Evolutionary conservation across 2,888 invertebrate genomes (phyloP).

Genomic region (Drosophila peninsularis): DNA sequence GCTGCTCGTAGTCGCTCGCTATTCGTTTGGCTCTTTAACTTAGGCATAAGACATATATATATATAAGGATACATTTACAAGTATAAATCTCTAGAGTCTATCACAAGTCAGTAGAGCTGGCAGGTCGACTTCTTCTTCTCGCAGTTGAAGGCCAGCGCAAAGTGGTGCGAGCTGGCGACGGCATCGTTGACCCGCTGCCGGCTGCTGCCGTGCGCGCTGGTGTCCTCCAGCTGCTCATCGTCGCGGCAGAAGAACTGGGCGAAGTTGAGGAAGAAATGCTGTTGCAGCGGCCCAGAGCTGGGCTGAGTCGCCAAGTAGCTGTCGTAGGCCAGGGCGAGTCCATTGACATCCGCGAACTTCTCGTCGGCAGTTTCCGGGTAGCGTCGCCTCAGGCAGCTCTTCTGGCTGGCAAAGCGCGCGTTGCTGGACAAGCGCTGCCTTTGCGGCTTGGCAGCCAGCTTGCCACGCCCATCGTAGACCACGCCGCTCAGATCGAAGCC

Average conservation of each 20-base stretch:
- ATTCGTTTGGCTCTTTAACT: too few relatives aligned
- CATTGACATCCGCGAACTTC: slow-evolving; percentile 57
- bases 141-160: slow-evolving; percentile 41
- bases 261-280: slow-evolving; percentile 52
- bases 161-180: slow-evolving; percentile 23
- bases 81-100: too few relatives aligned
- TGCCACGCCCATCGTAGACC: slow-evolving; percentile 23
- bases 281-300: not conserved
- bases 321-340: slow-evolving; percentile 46
- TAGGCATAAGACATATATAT: too few relatives aligned
- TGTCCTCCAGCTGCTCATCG: slow-evolving; percentile 1
- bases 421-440: not conserved
- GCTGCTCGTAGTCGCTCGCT: too few relatives aligned
- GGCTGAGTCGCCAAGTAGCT: slow-evolving; percentile 9
- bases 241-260: slow-evolving; percentile 61
- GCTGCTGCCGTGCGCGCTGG: slow-evolving; percentile 39
- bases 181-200: slow-evolving; percentile 56
- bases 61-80: too few relatives aligned
- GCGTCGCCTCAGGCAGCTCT: slow-evolving; percentile 17
- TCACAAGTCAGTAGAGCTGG: slow-evolving; percentile 18
- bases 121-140: slow-evolving; percentile 1
- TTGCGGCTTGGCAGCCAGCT: not conserved
- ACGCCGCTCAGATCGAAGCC: slow-evolving; percentile 46
- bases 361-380: slow-evolving; percentile 25
- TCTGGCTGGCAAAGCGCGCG: slow-evolving; percentile 9